A percentile compares a stretch with the other conserved stretches of the same genome.
Conservation (phyloP, 2,888 invertebrate species). For the Cepaea hortensis region DNA sequence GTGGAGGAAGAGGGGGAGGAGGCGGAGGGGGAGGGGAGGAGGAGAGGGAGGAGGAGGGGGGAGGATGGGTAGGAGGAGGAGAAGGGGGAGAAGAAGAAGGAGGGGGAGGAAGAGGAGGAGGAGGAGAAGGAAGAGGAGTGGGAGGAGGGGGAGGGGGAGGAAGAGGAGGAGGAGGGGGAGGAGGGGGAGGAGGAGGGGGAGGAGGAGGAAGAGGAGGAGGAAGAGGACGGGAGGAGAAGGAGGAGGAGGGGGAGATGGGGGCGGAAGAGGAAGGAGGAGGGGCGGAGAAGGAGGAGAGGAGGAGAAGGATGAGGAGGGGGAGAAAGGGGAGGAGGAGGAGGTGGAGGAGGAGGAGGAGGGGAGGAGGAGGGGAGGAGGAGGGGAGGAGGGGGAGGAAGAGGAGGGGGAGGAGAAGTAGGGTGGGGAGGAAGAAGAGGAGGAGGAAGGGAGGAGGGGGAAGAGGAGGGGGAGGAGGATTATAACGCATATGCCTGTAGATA, state of each 20-base stretch:
- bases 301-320: neutral
- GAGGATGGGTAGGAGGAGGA: too few species aligned
- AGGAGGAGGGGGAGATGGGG: neutral
- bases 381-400: slow-evolving; percentile 5
- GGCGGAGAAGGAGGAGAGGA: neutral
- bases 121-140: neutral
- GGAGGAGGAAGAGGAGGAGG: neutral
- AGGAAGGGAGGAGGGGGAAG: too few species aligned
- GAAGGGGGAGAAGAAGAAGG: too few species aligned
- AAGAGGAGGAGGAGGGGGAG: neutral
- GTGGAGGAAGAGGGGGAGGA: too few species aligned
- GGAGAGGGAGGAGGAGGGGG: too few species aligned
- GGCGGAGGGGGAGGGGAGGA: too few species aligned
- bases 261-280: neutral
- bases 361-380: slow-evolving; percentile 2
- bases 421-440: too few species aligned
- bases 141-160: neutral
- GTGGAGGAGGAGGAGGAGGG: neutral
- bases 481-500: too few species aligned
- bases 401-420: too few species aligned
- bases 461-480: too few species aligned
- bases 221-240: neutral
- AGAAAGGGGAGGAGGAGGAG: neutral
- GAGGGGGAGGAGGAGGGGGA: neutral
- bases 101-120: too few species aligned